phyloP scores from a whole-genome alignment of 2,797 vertebrate species.

The Bryconaethiops microstoma region DNA sequence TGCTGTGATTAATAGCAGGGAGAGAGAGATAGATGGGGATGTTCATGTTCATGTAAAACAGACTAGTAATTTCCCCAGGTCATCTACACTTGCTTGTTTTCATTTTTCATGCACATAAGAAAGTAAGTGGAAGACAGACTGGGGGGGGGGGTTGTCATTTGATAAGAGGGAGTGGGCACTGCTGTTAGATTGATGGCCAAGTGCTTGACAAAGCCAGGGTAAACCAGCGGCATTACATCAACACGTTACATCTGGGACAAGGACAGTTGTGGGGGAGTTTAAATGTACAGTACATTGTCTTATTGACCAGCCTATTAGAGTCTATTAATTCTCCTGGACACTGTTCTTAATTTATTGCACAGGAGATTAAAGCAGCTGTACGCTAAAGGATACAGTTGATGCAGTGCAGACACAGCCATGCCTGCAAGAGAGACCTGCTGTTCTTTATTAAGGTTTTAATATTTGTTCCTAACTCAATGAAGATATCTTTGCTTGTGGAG shows the following conservation, averaged over 20 bases:
- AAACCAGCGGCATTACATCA: conserved; percentile 36
- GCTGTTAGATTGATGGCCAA: conserved; percentile 43
- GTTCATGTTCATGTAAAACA: conserved; percentile 52
- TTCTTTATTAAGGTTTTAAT: conserved; percentile 7
- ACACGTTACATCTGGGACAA: conserved; percentile 9
- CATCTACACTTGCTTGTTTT: conserved; percentile 55
- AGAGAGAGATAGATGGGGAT: conserved; percentile 47
- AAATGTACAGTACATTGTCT: conserved; percentile 56
- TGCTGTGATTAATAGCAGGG: conserved; percentile 48
- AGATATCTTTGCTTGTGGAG: conserved; percentile 23
- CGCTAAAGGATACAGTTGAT: background rate
- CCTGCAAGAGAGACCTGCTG: background rate
- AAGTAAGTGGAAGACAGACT: conserved; percentile 13
- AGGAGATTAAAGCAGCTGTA: conserved; percentile 43
- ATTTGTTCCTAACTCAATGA: conserved; percentile 9
- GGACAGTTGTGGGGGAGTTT: conserved; percentile 26
- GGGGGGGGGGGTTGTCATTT: background rate
- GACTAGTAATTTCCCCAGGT: conserved; percentile 60
- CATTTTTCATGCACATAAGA: conserved; percentile 53
- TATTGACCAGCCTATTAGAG: conserved; percentile 61
- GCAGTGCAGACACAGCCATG: background rate
- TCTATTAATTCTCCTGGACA: conserved; percentile 48
- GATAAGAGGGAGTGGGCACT: conserved; percentile 35
- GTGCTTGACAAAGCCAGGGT: conserved; percentile 32
- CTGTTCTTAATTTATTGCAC: conserved; percentile 54